Percentiles rank a stretch among this genome's conserved stretches.
Conservation (phyloP, 2,113 vertebrate species). For the Bombycilla garrulus region DNA sequence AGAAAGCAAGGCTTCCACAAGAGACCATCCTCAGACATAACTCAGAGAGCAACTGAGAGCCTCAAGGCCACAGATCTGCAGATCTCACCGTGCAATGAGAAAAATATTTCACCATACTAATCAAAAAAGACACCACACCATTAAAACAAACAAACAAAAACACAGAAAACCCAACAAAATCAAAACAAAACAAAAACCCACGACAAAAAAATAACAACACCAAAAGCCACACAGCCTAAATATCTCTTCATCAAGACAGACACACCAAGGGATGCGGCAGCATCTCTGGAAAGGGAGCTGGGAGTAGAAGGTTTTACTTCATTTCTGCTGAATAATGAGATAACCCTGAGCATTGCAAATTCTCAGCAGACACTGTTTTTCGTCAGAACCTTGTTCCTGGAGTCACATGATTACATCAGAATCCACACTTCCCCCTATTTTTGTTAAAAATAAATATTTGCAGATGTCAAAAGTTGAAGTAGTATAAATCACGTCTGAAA, state of each 20-base stretch:
- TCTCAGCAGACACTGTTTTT: neutral
- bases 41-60: neutral
- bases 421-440: neutral
- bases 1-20: neutral
- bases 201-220: neutral
- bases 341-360: neutral
- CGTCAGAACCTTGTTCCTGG: neutral
- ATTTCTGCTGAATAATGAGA: neutral
- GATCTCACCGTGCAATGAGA: neutral
- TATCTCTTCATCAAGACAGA: neutral
- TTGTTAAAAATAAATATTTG: neutral
- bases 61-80: neutral
- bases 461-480: neutral
- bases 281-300: neutral
- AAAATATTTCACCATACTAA: neutral
- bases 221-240: neutral
- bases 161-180: too few species aligned
- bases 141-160: too few species aligned
- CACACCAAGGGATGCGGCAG: neutral
- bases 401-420: slow-evolving; percentile 29
- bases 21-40: neutral
- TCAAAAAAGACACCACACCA: accelerated
- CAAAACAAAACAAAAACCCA: too few species aligned
- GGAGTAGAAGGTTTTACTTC: neutral
- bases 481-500: neutral